A percentile compares a stretch with the other conserved stretches of the same genome.
These are phyloP conservation scores for Ahaetulla prasina DNA, from an alignment of 2,113 vertebrate species.

Conservation along the genomic window DNA sequence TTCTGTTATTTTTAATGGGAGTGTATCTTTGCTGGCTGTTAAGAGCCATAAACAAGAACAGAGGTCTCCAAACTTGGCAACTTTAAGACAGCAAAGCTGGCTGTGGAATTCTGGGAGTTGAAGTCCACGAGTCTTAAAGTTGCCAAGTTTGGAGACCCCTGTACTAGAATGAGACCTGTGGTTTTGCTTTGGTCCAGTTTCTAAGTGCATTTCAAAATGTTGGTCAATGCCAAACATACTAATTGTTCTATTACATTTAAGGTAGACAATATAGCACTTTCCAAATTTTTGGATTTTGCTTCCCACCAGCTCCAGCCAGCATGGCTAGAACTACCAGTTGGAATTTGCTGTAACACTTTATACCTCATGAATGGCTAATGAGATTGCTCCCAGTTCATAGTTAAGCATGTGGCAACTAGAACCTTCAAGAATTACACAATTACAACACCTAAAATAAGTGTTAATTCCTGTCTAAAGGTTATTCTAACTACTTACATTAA, in stretches of 20 bases:
- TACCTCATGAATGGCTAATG: neutral
- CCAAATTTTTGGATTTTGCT: neutral
- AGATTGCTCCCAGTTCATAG: neutral
- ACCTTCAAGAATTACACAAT: neutral
- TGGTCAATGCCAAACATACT: neutral
- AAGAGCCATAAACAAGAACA: neutral
- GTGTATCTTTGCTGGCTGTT: neutral
- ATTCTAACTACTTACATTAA: neutral
- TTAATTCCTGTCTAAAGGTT: neutral
- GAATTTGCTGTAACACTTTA: neutral
- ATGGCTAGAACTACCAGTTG: neutral
- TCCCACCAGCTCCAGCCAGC: neutral
- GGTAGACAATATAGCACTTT: neutral
- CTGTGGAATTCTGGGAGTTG: no score
- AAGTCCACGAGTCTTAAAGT: no score
- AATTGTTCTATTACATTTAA: neutral
- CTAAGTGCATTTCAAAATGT: neutral
- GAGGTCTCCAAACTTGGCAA: no score
- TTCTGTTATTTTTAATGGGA: neutral
- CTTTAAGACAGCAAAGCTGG: no score
- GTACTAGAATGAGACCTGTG: neutral
- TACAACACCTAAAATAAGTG: neutral
- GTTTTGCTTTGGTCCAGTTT: neutral
- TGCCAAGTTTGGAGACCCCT: no score
- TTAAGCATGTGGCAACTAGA: neutral